Evolutionary conservation across 2,888 invertebrate genomes (phyloP).

Genomic region (Oxytorus armatus): DNA sequence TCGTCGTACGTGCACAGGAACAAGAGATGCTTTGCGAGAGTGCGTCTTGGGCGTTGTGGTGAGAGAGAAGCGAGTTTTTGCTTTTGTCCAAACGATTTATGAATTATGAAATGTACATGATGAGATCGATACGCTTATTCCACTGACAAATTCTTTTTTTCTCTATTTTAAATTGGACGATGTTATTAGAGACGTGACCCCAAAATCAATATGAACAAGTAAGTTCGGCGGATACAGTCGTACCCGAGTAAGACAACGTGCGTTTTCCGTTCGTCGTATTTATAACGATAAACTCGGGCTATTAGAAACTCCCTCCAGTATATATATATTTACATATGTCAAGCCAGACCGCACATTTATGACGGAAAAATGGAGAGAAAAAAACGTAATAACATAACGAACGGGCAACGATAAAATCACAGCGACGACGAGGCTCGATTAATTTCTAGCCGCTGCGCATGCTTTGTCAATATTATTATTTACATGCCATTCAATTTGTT

Average conservation of each 20-base stretch:
- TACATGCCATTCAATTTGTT: slow-evolving; percentile 52
- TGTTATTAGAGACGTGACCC: slow-evolving; percentile 53
- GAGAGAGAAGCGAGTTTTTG: slow-evolving; percentile 32
- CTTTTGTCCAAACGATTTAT: slow-evolving; percentile 8
- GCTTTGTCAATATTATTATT: slow-evolving; percentile 60
- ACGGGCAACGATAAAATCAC: slow-evolving; percentile 45
- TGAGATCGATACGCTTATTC: slow-evolving; percentile 34
- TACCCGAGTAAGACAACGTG: slow-evolving; percentile 24
- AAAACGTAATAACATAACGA: slow-evolving; percentile 10
- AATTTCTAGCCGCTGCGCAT: slow-evolving; percentile 60
- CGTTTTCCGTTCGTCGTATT: slow-evolving; percentile 40
- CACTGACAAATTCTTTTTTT: slow-evolving; percentile 20
- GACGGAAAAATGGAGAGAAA: slow-evolving; percentile 12
- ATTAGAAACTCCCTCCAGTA: slow-evolving; percentile 57
- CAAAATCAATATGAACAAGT: slow-evolving; percentile 65
- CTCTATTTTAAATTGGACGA: slow-evolving; percentile 14
- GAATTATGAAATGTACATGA: slow-evolving; percentile 42
- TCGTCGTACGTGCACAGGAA: slow-evolving; percentile 4
- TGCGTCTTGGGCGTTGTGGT: slow-evolving; percentile 11
- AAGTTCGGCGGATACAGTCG: slow-evolving; percentile 40
- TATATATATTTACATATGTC: slow-evolving; percentile 60
- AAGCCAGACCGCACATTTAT: slow-evolving; percentile 68
- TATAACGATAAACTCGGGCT: slow-evolving; percentile 32
- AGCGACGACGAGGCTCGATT: slow-evolving; percentile 36
- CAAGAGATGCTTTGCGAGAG: slow-evolving; percentile 14